Evolutionary conservation across 2,797 vertebrate species (phyloP).

Genomic region (Sebastes melanostomus): DNA sequence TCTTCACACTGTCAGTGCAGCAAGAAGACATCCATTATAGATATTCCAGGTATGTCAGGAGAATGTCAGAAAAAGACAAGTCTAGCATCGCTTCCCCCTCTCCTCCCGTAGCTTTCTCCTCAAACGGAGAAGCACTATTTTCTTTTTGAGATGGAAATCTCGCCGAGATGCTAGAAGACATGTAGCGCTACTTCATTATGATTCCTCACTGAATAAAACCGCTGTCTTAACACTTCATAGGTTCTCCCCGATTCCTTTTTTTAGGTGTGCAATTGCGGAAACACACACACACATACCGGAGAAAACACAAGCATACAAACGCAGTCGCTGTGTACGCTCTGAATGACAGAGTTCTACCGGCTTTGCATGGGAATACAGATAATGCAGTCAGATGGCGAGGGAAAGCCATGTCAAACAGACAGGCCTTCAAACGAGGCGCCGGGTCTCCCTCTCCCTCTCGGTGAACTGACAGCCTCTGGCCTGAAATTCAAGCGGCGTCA

Average conservation of each 20-base stretch:
- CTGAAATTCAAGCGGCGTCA: slow-evolving; percentile 71
- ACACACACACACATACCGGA: slow-evolving; percentile 8
- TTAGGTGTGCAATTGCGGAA: neutral
- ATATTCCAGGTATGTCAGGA: slow-evolving; percentile 65
- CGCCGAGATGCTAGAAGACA: slow-evolving; percentile 5
- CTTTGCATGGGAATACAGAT: slow-evolving; percentile 72
- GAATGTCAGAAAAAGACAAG: slow-evolving; percentile 64
- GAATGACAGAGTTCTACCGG: slow-evolving; percentile 66
- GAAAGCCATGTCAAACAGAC: slow-evolving; percentile 75
- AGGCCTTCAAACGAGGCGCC: slow-evolving; percentile 70
- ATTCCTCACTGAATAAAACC: slow-evolving; percentile 47
- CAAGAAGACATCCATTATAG: slow-evolving; percentile 63
- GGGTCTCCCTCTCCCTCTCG: slow-evolving; percentile 48
- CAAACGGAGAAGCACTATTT: slow-evolving; percentile 10
- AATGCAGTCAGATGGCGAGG: slow-evolving; percentile 68
- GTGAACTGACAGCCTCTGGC: slow-evolving; percentile 75
- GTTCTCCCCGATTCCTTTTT: slow-evolving; percentile 15
- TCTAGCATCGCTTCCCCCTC: slow-evolving; percentile 49
- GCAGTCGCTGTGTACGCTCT: slow-evolving; percentile 15
- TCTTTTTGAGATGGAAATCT: slow-evolving; percentile 34
- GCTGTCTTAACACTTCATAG: slow-evolving; percentile 36
- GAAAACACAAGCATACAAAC: slow-evolving; percentile 30
- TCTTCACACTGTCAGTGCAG: slow-evolving; percentile 38
- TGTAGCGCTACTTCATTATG: slow-evolving; percentile 37
- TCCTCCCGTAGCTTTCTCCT: slow-evolving; percentile 14